These are phyloP conservation scores for Ophion slaviceki DNA, from an alignment of 2,888 invertebrate species.

Conservation along the genomic window DNA sequence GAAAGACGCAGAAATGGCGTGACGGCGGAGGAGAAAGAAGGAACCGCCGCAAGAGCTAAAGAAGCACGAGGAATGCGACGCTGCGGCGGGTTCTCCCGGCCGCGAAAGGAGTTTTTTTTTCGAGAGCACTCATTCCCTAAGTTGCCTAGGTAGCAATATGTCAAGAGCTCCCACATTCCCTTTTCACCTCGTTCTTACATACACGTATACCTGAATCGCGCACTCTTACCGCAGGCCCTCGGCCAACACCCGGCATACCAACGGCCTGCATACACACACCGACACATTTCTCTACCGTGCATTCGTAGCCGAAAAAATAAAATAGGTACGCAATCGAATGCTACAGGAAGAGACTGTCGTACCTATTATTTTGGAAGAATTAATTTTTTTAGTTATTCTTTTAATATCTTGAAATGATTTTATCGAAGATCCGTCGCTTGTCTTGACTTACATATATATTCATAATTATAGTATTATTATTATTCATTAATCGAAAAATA, in stretches of 20 bases:
- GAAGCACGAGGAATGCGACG: conserved; percentile 31
- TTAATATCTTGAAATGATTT: too few species aligned
- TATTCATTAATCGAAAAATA: too few species aligned
- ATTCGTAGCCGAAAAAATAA: too few species aligned
- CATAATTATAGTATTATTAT: too few species aligned
- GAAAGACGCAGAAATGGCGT: conserved; percentile 15
- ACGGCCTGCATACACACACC: neutral
- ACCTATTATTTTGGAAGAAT: too few species aligned
- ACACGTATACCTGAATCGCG: conserved; percentile 41
- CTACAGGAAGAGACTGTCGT: too few species aligned
- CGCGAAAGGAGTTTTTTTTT: conserved; percentile 68
- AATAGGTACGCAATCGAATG: too few species aligned
- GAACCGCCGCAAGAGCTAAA: conserved; percentile 50
- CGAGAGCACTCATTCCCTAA: conserved; percentile 77
- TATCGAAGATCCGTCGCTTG: too few species aligned
- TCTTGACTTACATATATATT: too few species aligned
- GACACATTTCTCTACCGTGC: conserved; percentile 9
- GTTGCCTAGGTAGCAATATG: conserved; percentile 82
- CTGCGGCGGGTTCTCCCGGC: conserved; percentile 39
- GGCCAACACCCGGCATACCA: neutral
- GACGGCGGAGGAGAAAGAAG: conserved; percentile 14
- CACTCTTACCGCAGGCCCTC: conserved; percentile 8
- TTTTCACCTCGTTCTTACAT: conserved; percentile 69
- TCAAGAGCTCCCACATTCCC: conserved; percentile 75
- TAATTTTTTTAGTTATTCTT: too few species aligned